Evolutionary conservation across 2,888 invertebrate genomes (phyloP), one percentile per base, ranked within the genome.

Genomic region (Phanerotoma sp.): DNA sequence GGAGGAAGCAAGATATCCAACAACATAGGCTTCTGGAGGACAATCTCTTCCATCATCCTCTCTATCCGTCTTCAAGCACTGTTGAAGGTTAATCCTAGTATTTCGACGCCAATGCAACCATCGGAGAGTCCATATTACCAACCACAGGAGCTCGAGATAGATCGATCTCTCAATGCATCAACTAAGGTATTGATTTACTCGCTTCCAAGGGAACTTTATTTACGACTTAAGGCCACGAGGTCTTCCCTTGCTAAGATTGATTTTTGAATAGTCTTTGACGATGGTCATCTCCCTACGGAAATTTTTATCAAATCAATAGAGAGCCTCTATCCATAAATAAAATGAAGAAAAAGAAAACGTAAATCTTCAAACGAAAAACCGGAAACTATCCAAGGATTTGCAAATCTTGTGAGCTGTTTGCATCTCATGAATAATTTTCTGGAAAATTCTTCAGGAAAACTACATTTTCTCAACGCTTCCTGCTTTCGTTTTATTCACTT

Each of bases 391-490:
- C 33, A 46, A 33, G n/a, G 33, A 33, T 25, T 46, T 32, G 33
- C 46, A 46, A 46, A 46, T 46, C 46, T 46, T 33, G 16, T 33
- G 46, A 30, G 46, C n/a, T n/a, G n/a, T 18, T 13, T 33, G 30
- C 33, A 46, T 46, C 33, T 46, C 21, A 46, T 46, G 32, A 28
- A 46, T 46, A 46, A 21, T 20, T 46, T 44, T 44, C 28, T 16
- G 25, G 18, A 5, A 30, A 44, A 44, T 25, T 18, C 5, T 30
- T n/a, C 7, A 21, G n/a, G 30, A 44, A 16, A 30, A 15, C 28
- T 28, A n/a, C 15, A 35, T 15, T 35, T 35, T 2, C n/a, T 35
- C 13, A 7, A 33, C 25, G 25, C 25, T 25, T 25, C 25, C 25
- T 25, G 25, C 6, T 35, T 3, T 35, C 15, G 3, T 13, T 7